Evolutionary conservation across 2,113 vertebrate species (phyloP), one percentile per base, ranked within the genome.

Genomic region (Xenopus laevis): DNA sequence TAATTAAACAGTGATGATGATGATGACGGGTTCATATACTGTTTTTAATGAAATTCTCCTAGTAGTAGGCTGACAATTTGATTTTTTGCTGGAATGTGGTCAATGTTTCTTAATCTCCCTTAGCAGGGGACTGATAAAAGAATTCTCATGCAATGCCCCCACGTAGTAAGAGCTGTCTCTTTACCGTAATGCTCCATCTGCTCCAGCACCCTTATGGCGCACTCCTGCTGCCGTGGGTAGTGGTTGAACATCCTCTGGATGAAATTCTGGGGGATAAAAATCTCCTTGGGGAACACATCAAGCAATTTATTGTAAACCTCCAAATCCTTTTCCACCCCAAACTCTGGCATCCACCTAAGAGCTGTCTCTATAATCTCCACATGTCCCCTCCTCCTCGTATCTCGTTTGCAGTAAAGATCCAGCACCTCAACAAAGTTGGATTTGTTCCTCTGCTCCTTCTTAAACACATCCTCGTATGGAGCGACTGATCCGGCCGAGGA

Each of bases 311-410:
- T 95, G 83, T 97, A 97, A 65, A 93, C 80, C 0, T 78, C 7
- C 4, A 96, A 71, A 81, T 97, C 95, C 8, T 79, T 79, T 83
- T 95, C 89, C 9, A 97, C 92, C 0, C 93, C 91, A 0, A 89
- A 97, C 61, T 94, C 89, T 0, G 81, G 86, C 94, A 97, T 97
- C 86, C 72, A 75, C 15, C 27, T 20, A 74, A 96, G 81, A 3
- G 95, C 95, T 0, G 93, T 87, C 20, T 97, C 95, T 78, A 97
- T 95, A 40, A 97, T 95, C 81, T 97, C 95, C 23, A 97, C 87
- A 0, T 96, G 95, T 3, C 95, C 95, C 0, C 93, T 87, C 10
- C 89, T 85, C 1, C 90, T 86, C 13, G 93, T 76, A 12, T 89
- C 93, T 8, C 45, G 78, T 71, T 86, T 83, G 30, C 18, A 79